These are phyloP conservation scores for Macquaria australasica DNA, from an alignment of 2,113 vertebrate genomes.

Conservation along the genomic window DNA sequence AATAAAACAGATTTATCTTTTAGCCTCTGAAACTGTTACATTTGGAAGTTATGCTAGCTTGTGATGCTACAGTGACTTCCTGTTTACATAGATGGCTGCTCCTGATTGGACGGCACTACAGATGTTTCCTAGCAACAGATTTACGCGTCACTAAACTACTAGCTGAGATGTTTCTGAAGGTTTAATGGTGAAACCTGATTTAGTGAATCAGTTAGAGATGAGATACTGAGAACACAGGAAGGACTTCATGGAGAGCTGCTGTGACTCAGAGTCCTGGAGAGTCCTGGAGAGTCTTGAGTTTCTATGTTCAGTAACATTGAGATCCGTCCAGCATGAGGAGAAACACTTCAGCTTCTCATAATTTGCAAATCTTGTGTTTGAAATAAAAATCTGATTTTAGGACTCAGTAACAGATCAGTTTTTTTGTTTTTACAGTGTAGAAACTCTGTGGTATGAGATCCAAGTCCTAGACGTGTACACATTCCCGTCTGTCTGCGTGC, in stretches of 20 bases:
- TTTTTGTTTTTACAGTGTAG: conserved; percentile 37
- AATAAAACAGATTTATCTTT: too few species aligned
- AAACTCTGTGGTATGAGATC: conserved; percentile 52
- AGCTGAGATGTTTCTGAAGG: too few species aligned
- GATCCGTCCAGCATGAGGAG: too few species aligned
- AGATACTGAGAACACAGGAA: neutral
- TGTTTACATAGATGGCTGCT: neutral
- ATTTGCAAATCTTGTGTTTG: too few species aligned
- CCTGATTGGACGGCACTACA: neutral
- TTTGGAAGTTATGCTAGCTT: neutral
- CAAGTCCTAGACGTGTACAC: conserved; percentile 45
- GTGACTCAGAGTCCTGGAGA: neutral
- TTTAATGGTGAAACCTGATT: neutral
- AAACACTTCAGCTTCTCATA: too few species aligned
- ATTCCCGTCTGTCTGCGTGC: conserved; percentile 39
- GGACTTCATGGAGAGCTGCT: neutral
- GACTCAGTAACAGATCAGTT: neutral
- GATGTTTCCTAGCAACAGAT: neutral
- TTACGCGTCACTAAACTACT: neutral
- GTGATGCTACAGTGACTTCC: neutral
- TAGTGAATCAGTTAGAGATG: neutral
- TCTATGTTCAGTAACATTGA: too few species aligned
- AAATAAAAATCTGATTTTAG: too few species aligned
- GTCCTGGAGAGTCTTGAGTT: too few species aligned
- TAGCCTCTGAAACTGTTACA: too few species aligned